Conservation (phyloP, 35 echinoderm and acorn worm genomes). For the Ophioderma brevispina region DNA sequence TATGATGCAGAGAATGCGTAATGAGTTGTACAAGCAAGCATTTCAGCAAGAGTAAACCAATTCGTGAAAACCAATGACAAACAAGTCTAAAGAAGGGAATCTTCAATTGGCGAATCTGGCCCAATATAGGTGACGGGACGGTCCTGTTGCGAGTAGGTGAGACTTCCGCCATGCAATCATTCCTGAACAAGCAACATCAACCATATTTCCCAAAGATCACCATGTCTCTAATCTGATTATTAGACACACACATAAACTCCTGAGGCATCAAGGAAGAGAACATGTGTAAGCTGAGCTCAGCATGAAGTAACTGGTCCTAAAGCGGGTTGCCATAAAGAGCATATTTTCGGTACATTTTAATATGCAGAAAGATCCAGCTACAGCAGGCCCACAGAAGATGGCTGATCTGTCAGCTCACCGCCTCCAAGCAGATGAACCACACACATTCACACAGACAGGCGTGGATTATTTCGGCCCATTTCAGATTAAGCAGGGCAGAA, state of each 20-base stretch:
- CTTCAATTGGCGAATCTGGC: too few relatives aligned
- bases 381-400: conserved; percentile 27
- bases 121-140: too few relatives aligned
- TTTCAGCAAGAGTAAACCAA: too few relatives aligned
- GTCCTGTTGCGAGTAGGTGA: neutral
- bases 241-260: too few relatives aligned
- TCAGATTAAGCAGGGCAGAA: conserved; percentile 31
- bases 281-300: neutral
- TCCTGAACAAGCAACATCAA: neutral
- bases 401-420: conserved; percentile 36
- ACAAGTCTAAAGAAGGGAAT: too few relatives aligned
- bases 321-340: neutral
- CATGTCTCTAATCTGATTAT: neutral
- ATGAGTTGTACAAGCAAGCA: too few relatives aligned
- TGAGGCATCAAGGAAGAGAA: neutral
- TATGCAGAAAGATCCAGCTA: neutral
- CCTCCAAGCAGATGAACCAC: conserved; percentile 43
- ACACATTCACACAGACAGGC: conserved; percentile 27
- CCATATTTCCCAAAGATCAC: neutral
- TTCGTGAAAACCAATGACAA: too few relatives aligned
- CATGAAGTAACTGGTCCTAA: conserved; percentile 21
- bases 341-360: neutral
- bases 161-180: neutral
- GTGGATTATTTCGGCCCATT: conserved; percentile 70
- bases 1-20: too few relatives aligned